Evolutionary conservation across 2,888 invertebrate species (phyloP), one percentile per base, ranked within the genome.

Genomic region (Leptothorax acervorum): DNA sequence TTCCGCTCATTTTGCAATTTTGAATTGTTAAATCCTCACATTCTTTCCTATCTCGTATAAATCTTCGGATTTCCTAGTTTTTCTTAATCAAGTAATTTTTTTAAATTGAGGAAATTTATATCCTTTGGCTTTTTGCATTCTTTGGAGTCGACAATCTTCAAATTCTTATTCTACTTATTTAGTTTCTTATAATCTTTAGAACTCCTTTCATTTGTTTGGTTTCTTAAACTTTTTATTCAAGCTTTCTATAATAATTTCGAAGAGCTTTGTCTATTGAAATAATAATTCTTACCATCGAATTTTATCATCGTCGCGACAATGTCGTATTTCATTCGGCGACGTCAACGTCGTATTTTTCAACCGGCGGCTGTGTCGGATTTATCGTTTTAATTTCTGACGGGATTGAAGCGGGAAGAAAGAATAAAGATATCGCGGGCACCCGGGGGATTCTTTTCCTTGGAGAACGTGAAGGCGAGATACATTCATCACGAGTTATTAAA

Each of bases 401-500:
- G 82, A 74, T 79, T 83, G 84, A 86, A 73, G 86, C 68, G 71
- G 71, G 70, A 85, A 84, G 86, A 87, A 87, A 86, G 76, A 74
- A 51, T 53, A 76, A 76, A 86, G 84, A 88, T 86, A 89, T 89
- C 89, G 71, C 68, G 70, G 28, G 31, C 0, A 84, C 82, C 83
- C 82, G 57, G 62, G 89, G 85, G 85, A 85, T 82, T 70, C 31
- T 57, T 76, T 81, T 82, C 82, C 76, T 83, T 57, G 83, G 78
- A 84, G 82, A 85, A 83, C 87, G 53, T 66, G 62, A 79, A 87
- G 90, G 87, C 88, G 86, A 86, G 91, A 89, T 93, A 93, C 93
- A 94, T 94, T 94, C 93, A 94, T 94, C 94, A 94, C 93, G 92
- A 93, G 94, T 94, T 94, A 94, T 94, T 94, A 94, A 94, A 93